A percentile compares a stretch with the other conserved stretches of the same genome.
Conservation (phyloP, 1,140 invertebrate species). For the Anagrus nilaparvatae region DNA sequence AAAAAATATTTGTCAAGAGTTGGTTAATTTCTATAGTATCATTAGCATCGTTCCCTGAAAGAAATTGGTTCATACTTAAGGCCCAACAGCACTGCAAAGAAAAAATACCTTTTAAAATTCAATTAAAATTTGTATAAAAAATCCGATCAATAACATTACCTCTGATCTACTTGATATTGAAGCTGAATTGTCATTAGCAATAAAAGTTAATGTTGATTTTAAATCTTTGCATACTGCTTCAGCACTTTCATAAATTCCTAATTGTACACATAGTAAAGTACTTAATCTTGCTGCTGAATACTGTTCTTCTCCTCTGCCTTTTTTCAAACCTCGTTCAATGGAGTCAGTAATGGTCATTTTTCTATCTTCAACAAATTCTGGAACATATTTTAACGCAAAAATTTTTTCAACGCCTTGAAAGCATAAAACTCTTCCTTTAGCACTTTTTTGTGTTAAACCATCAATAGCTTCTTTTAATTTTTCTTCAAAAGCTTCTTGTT, state of each 20-base stretch:
- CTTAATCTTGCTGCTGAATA: constrained; percentile 66
- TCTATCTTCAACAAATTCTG: constrained; percentile 61
- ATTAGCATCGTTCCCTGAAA: constrained; percentile 62
- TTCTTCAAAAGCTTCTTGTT: constrained; percentile 76
- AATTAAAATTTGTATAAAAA: neutral
- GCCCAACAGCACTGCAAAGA: constrained; percentile 66
- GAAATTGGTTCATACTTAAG: constrained; percentile 70
- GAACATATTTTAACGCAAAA: constrained; percentile 68
- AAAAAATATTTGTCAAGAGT: constrained; percentile 72
- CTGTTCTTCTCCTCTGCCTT: constrained; percentile 72
- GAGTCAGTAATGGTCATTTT: constrained; percentile 70
- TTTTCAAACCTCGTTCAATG: constrained; percentile 70
- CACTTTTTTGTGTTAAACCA: constrained; percentile 72
- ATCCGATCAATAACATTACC: constrained; percentile 34
- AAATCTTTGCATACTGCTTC: constrained; percentile 50
- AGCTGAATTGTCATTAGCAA: constrained; percentile 47
- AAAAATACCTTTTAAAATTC: constrained; percentile 11
- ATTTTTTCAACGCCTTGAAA: constrained; percentile 62
- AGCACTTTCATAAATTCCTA: constrained; percentile 53
- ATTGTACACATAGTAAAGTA: constrained; percentile 68
- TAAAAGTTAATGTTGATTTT: constrained; percentile 40
- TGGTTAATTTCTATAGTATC: constrained; percentile 65
- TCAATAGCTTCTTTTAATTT: constrained; percentile 79
- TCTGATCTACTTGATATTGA: constrained; percentile 45
- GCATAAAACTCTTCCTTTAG: constrained; percentile 63